Percentiles rank a stretch among this genome's conserved stretches.
phyloP scores from a whole-genome alignment of 1,140 invertebrate genomes.

The Sarcophaga peregrina region DNA sequence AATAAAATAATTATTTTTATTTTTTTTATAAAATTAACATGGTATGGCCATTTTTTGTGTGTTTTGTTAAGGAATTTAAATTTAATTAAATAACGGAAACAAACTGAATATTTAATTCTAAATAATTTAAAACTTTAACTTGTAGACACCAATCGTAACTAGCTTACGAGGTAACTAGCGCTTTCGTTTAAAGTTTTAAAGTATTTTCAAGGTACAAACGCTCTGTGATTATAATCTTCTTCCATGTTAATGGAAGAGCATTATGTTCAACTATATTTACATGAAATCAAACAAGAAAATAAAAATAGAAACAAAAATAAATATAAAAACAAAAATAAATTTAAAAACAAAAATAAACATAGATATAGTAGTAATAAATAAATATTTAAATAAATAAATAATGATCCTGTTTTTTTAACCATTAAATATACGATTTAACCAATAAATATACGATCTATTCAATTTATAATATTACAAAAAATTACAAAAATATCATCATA shows the following conservation, averaged over 20 bases:
- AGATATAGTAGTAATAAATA: no score
- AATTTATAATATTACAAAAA: neutral
- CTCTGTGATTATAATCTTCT: constrained; percentile 49
- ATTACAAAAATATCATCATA: constrained; percentile 20
- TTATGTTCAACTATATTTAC: constrained; percentile 61
- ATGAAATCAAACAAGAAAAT: constrained; percentile 45
- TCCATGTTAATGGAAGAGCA: constrained; percentile 46
- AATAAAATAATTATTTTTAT: no score
- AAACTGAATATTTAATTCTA: constrained; percentile 36
- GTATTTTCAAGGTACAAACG: constrained; percentile 64
- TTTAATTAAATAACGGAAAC: constrained; percentile 21
- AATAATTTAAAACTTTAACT: constrained; percentile 28
- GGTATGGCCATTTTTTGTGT: constrained; percentile 18
- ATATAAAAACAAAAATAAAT: neutral
- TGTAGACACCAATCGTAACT: neutral
- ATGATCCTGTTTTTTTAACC: no score
- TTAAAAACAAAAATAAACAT: neutral
- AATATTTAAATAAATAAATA: no score
- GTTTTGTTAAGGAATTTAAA: neutral
- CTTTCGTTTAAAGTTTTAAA: constrained; percentile 22
- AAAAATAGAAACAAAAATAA: no score
- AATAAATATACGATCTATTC: no score
- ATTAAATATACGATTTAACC: no score
- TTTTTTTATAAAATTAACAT: neutral
- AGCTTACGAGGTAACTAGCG: neutral